Base-by-base conservation (phyloP, 2,113 vertebrate genomes). In the Oxyruncus cristatus region DNA sequence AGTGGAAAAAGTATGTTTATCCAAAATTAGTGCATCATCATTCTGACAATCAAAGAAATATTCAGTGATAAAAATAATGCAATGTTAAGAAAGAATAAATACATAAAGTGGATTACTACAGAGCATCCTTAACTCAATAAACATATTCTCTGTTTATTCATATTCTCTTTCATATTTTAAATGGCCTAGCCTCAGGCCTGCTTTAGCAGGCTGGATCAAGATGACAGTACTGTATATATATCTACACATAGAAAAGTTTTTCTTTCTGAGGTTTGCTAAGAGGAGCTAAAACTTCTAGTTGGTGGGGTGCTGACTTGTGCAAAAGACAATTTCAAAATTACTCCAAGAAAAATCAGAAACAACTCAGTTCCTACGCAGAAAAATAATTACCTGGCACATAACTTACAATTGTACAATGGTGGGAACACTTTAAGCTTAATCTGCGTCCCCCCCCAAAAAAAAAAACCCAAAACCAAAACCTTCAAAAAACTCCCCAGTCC, bases 381-480 rank as follows among this genome's bases (percentile, higher is more conserved):
- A 87, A 92, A 91, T 77, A 85, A 92, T 92, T 94, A 52, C 23
- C 44, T 85, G 56, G 42, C 22, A 79, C 6, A 68, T 62, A 49
- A 76, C 28, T 86, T 61, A 79, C 14, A 71, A 9, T 78, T 9
- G 30, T 71, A 44, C 6, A 83, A 23, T 68, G 37, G 11, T 85
- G 62, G 21, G 79, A 85, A 52, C 12, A 77, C 46, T 87, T 84
- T 22, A 77, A 62, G 28, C 6, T 49, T 32, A 24, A n/a, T n/a
- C n/a, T n/a, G n/a, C n/a, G n/a, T n/a, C n/a, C n/a, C n/a, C n/a
- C n/a, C n/a, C n/a, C n/a, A n/a, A n/a, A n/a, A 19, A 65, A 61
- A 75, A 80, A 19, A 2, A 5, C 47, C 22, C 13, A 17, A 49
- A 49, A 14, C 8, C 24, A 49, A 49, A 49, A 26, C 12, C 49